Percentiles rank a stretch among this genome's conserved stretches.
phyloP scores from a whole-genome alignment of 2,113 vertebrate genomes.

The Apteryx owenii region DNA sequence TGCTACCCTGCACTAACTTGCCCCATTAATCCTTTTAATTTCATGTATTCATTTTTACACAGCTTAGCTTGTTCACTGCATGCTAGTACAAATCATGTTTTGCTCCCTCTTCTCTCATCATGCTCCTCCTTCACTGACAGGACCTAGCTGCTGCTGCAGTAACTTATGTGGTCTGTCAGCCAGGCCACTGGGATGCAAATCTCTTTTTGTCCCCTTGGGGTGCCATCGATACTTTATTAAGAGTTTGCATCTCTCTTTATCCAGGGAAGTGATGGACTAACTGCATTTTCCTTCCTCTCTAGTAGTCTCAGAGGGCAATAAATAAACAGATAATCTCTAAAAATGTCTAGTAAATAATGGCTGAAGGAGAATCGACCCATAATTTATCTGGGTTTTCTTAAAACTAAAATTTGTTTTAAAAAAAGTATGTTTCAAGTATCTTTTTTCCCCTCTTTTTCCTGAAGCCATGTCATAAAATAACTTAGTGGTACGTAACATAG shows the following conservation, averaged over 20 bases:
- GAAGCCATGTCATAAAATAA: neutral
- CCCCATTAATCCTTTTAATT: constrained; percentile 68
- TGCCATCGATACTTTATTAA: constrained; percentile 62
- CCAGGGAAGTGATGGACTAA: constrained; percentile 30
- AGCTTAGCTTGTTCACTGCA: constrained; percentile 40
- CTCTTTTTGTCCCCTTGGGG: constrained; percentile 58
- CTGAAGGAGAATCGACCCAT: neutral
- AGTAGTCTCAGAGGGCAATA: constrained; percentile 55
- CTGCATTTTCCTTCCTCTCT: constrained; percentile 43
- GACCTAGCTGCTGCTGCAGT: constrained; percentile 20
- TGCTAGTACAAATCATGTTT: constrained; percentile 48
- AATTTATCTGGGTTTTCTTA: constrained; percentile 8
- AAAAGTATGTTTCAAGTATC: neutral
- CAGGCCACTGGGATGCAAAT: constrained; percentile 39
- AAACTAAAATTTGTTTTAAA: neutral
- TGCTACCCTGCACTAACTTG: constrained; percentile 65
- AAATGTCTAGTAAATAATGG: constrained; percentile 36
- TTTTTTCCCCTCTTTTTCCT: neutral
- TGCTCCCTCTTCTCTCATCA: neutral
- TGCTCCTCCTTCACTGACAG: neutral
- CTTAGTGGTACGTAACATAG: neutral
- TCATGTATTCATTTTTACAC: constrained; percentile 47
- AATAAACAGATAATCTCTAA: constrained; percentile 48
- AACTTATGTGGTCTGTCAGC: constrained; percentile 31
- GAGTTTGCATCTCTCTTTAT: constrained; percentile 40